Evolutionary conservation across 2,113 vertebrate genomes (phyloP), one percentile per base, ranked within the genome.

Genomic region (Sinosuthora webbiana): DNA sequence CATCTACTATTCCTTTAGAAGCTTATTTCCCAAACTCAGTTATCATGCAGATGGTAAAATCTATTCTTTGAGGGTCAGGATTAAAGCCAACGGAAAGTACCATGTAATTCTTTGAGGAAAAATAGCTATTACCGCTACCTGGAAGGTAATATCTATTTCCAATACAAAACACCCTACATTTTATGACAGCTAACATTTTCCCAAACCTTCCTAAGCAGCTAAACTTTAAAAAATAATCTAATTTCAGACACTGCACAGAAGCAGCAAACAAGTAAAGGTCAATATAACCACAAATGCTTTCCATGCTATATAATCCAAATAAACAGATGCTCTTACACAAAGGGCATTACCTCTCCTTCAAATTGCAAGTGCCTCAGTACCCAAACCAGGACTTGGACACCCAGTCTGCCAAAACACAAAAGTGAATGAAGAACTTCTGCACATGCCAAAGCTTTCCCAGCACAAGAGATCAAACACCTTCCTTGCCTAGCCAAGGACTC

Each of bases 11-110:
- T 79, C 56, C 21, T 91, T 95, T 10, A 41, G 56, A 94, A 81
- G 82, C 52, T 93, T 87, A 87, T 97, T 97, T 93, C 85, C 59
- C 41, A 88, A 90, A 74, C 53, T 95, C 23, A 2, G 35, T 81
- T 95, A 96, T 93, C 55, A 93, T 70, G 62, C 37, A 94, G 83
- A 93, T 89, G 24, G 81, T 77, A 86, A 95, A 93, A 73, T 77
- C 47, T 89, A 50, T 87, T 90, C 13, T 95, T 94, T 91, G 64
- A 90, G 75, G 80, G 41, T 50, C 93, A 96, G 44, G 47, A 83
- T 87, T 89, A 94, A 37, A 95, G 41, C 30, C 24, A 88, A 25
- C 15, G 31, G 57, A 73, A 96, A 93, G 71, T 42, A 77, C 37
- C 73, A n/a, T 47, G 35, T 8, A 93, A 89, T 76, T 96, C 87